These are phyloP conservation scores for Beris morrisii DNA, from an alignment of 2,888 invertebrate genomes.

Conservation along the genomic window DNA sequence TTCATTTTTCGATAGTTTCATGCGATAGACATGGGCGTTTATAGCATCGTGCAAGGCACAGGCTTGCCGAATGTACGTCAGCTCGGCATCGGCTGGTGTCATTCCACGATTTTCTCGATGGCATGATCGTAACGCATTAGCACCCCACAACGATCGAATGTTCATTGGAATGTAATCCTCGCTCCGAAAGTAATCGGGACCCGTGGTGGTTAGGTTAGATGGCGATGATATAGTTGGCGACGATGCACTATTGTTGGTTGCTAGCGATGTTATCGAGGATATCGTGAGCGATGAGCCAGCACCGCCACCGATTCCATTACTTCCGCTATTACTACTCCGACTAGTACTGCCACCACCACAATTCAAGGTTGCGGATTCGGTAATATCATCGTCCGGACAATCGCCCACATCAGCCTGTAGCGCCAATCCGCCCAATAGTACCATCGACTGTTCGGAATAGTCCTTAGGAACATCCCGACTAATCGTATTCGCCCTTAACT, in stretches of 20 bases:
- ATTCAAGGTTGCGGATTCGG: constrained; percentile 1
- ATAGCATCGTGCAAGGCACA: constrained; percentile 80
- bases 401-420: constrained; percentile 93
- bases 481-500: constrained; percentile 85
- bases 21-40: constrained; percentile 86
- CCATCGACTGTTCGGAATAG: constrained; percentile 64
- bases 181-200: constrained; percentile 70
- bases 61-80: constrained; percentile 86
- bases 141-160: constrained; percentile 61
- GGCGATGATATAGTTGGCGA: constrained; percentile 24
- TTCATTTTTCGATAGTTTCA: constrained; percentile 77
- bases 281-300: constrained; percentile 38
- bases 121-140: constrained; percentile 66
- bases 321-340: constrained; percentile 20
- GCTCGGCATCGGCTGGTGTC: constrained; percentile 78
- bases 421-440: constrained; percentile 84
- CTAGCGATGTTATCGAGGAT: constrained; percentile 43
- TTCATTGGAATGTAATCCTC: constrained; percentile 81
- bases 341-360: constrained; percentile 19
- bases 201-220: constrained; percentile 18
- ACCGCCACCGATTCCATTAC: constrained; percentile 16
- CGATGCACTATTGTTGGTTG: constrained; percentile 11
- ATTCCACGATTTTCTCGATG: constrained; percentile 82
- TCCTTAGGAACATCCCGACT: constrained; percentile 64
- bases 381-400: constrained; percentile 60